These are phyloP conservation scores for Piprites chloris DNA, from an alignment of 2,113 vertebrate genomes.

Conservation along the genomic window DNA sequence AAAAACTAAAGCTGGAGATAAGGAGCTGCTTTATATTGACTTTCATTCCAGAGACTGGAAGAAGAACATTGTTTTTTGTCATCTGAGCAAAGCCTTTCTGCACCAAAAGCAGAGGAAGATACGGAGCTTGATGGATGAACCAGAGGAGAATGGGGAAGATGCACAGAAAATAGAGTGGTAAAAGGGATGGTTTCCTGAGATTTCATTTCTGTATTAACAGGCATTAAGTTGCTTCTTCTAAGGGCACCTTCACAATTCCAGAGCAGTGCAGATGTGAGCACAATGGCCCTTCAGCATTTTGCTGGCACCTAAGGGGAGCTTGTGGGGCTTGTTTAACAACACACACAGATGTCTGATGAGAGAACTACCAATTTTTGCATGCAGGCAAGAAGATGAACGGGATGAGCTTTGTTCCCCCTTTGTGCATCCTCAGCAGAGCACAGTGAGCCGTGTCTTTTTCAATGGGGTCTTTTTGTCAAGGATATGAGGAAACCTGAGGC, in stretches of 20 bases:
- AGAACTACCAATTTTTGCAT: background rate
- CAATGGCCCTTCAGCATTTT: background rate
- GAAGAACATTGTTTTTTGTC: background rate
- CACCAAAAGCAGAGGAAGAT: background rate
- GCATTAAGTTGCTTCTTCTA: background rate
- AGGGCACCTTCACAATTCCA: background rate
- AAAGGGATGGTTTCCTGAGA: background rate
- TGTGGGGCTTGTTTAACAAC: background rate
- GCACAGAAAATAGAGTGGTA: background rate
- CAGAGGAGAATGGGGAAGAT: background rate
- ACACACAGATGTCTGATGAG: background rate
- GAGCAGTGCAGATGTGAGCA: background rate
- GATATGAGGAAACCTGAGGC: background rate
- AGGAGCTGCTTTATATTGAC: constrained; percentile 34
- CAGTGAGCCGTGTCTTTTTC: background rate
- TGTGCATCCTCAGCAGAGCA: background rate
- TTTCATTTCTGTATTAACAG: background rate
- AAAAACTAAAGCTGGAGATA: background rate
- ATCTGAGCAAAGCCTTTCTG: background rate
- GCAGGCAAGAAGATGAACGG: background rate
- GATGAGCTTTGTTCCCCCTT: background rate
- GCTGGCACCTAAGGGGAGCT: background rate
- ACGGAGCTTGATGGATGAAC: background rate
- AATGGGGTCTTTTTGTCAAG: background rate
- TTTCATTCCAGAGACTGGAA: constrained; percentile 29